phyloP scores from a whole-genome alignment of 2,113 vertebrate genomes.

The Cyanistes caeruleus region DNA sequence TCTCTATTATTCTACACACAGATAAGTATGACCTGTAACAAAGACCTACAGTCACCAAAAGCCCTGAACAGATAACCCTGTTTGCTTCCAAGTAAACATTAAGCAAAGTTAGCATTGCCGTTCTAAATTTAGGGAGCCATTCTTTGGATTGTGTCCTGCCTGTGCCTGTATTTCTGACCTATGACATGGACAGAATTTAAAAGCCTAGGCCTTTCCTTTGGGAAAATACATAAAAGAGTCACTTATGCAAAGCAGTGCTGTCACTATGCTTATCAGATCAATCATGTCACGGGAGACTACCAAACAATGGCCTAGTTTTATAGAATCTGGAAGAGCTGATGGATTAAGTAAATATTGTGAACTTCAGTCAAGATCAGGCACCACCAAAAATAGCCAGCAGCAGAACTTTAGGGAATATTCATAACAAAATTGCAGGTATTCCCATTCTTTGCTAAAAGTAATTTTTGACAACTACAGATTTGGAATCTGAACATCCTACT shows the following conservation, averaged over 20 bases:
- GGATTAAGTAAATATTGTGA: not conserved
- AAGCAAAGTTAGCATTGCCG: not conserved
- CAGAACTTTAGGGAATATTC: not conserved
- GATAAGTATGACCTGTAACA: not conserved
- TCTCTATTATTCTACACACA: not conserved
- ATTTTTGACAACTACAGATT: not conserved
- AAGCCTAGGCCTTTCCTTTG: not conserved
- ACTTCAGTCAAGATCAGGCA: not conserved
- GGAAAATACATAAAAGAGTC: not conserved
- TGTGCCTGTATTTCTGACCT: not conserved
- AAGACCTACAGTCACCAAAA: not conserved
- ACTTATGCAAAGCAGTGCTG: not conserved
- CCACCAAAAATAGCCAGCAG: not conserved
- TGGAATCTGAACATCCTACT: not conserved
- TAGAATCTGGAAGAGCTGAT: not conserved
- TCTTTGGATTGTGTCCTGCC: not conserved
- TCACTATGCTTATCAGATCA: not conserved
- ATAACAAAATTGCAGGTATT: not conserved
- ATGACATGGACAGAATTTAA: not conserved
- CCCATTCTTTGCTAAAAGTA: not conserved
- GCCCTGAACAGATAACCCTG: not conserved
- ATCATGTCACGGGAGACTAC: not conserved
- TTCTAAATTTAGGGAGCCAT: not conserved
- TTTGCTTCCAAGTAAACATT: not conserved
- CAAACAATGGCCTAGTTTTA: not conserved